Percentiles rank a stretch among this genome's conserved stretches.
Conservation (phyloP, 2,113 vertebrate species). For the Plotosus lineatus region DNA sequence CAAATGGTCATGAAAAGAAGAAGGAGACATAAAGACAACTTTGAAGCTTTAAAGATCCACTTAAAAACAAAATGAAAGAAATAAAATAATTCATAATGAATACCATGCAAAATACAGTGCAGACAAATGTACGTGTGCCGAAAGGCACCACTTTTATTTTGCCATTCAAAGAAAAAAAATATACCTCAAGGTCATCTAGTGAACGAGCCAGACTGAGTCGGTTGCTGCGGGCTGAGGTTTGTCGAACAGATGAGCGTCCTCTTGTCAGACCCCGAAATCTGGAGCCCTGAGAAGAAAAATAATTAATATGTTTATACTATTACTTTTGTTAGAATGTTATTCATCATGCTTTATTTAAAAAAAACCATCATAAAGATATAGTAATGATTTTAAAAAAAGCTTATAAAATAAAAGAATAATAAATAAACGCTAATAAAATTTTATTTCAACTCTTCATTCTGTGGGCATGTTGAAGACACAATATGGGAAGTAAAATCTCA, state of each 20-base stretch:
- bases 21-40: not conserved
- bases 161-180: not conserved
- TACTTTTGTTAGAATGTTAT: not conserved
- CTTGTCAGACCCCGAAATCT: conserved; percentile 74
- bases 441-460: not conserved
- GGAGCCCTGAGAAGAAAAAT: conserved; percentile 68
- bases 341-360: not conserved
- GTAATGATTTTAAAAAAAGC: too few species aligned
- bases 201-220: conserved; percentile 87
- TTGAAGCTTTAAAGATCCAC: not conserved
- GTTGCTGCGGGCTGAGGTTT: conserved; percentile 76
- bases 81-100: not conserved
- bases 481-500: not conserved
- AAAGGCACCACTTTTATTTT: not conserved
- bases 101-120: not conserved
- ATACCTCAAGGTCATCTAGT: conserved; percentile 91
- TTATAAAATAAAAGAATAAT: too few species aligned
- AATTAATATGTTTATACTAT: not conserved
- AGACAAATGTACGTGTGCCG: not conserved
- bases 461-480: not conserved
- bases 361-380: not conserved
- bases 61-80: not conserved
- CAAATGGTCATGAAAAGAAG: not conserved
- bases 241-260: conserved; percentile 77
- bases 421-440: not conserved